phyloP scores from a whole-genome alignment of 2,113 vertebrate species.

The Thomomys bottae region DNA sequence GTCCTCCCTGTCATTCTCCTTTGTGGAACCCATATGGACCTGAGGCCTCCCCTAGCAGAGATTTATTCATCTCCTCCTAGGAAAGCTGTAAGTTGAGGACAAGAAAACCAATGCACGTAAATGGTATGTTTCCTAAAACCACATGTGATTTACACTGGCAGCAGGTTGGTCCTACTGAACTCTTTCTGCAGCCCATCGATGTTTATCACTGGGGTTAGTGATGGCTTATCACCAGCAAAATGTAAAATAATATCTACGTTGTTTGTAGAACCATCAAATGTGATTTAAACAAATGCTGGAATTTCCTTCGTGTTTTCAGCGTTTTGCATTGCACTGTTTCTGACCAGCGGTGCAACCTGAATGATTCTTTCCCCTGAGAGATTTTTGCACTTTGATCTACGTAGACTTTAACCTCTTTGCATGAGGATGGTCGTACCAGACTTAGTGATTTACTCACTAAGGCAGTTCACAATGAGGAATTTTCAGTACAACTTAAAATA shows the following conservation, averaged over 20 bases:
- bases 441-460: conserved; percentile 65
- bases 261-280: background rate
- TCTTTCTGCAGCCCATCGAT: background rate
- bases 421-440: conserved; percentile 51
- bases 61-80: too few species aligned
- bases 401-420: conserved; percentile 16
- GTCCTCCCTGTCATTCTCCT: background rate
- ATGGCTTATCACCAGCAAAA: background rate
- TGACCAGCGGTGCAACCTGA: conserved; percentile 24
- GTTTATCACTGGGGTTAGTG: background rate
- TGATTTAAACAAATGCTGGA: background rate
- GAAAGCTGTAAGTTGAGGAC: background rate
- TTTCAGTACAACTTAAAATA: conserved; percentile 75
- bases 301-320: background rate
- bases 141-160: background rate
- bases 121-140: background rate
- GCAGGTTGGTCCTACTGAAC: background rate
- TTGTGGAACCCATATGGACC: too few species aligned
- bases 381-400: background rate
- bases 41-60: background rate
- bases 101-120: background rate
- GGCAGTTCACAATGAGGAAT: conserved; percentile 62
- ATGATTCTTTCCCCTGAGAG: background rate
- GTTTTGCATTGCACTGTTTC: background rate
- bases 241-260: background rate